Percentiles rank a stretch among this genome's conserved stretches.
phyloP scores from a whole-genome alignment of 2,113 vertebrate genomes.

The Takifugu bimaculatus region DNA sequence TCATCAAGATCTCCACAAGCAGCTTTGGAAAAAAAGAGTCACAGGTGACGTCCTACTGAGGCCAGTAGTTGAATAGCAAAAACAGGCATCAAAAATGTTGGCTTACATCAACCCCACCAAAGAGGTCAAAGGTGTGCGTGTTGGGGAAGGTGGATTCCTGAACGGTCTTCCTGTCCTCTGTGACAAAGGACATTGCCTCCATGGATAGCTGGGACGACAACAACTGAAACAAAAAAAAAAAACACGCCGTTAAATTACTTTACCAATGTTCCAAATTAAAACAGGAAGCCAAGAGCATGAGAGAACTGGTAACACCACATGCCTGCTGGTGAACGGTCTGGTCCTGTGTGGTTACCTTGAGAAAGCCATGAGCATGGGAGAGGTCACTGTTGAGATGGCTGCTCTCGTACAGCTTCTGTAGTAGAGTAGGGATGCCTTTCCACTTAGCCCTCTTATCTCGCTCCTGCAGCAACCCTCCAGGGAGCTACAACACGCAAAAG shows the following conservation, averaged over 20 bases:
- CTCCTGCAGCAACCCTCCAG: conserved; percentile 85
- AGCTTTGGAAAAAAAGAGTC: conserved; percentile 72
- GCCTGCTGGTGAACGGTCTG: background rate
- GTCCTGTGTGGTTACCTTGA: conserved; percentile 80
- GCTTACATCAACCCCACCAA: conserved; percentile 98
- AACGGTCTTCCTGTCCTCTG: conserved; percentile 89
- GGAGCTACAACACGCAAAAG: conserved; percentile 75
- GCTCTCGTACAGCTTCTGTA: conserved; percentile 88
- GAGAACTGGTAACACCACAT: background rate
- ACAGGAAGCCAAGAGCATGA: background rate
- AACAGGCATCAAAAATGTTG: background rate
- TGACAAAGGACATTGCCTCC: conserved; percentile 98
- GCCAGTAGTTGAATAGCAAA: too few species aligned
- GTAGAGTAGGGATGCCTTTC: conserved; percentile 90
- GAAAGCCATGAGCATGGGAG: conserved; percentile 86
- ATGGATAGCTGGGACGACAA: conserved; percentile 94
- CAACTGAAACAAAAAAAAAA: conserved; percentile 72
- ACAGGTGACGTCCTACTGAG: background rate
- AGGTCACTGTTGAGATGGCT: conserved; percentile 96
- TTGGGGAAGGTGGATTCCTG: conserved; percentile 94
- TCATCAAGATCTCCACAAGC: conserved; percentile 97
- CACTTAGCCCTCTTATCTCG: conserved; percentile 92
- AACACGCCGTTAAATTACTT: background rate
- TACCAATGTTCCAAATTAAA: background rate
- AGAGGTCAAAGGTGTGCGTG: conserved; percentile 96